Conservation (phyloP, 2,797 vertebrate species). For the Cheirogaleus major region DNA sequence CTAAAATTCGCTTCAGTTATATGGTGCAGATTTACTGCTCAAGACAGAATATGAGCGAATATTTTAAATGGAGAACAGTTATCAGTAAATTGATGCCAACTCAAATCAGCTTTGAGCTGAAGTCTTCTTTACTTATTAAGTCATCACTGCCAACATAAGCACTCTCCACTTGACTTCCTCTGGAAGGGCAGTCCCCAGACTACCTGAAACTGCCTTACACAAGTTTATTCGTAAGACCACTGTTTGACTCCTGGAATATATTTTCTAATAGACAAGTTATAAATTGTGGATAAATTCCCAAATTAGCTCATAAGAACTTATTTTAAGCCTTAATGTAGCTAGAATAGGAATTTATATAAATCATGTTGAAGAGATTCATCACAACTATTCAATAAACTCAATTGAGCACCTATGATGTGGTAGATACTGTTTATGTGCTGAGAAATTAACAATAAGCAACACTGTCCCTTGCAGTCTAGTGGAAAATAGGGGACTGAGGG, state of each 20-base stretch:
- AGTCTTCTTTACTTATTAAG: not conserved
- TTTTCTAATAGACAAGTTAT: not conserved
- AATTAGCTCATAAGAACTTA: not conserved
- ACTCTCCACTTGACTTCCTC: not conserved
- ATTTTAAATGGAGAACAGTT: conserved; percentile 6
- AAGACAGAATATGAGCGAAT: conserved; percentile 17
- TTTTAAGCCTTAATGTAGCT: conserved; percentile 20
- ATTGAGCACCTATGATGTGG: not conserved
- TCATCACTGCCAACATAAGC: not conserved
- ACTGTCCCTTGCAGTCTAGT: not conserved
- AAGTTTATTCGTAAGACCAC: not conserved
- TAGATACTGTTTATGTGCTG: not conserved
- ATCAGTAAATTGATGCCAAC: not conserved
- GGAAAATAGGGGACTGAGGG: not conserved
- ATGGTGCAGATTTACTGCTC: not conserved
- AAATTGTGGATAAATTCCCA: not conserved
- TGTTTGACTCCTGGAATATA: not conserved
- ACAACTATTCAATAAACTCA: not conserved
- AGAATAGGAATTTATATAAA: conserved; percentile 16
- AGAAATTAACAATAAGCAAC: not conserved
- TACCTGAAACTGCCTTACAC: not conserved
- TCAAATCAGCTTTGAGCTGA: not conserved
- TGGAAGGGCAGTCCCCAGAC: not conserved
- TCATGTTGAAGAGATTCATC: not conserved
- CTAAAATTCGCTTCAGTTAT: not conserved